Base-by-base conservation (phyloP, 2,113 vertebrate genomes). In the Gnathonemus echidnorhynchus region DNA sequence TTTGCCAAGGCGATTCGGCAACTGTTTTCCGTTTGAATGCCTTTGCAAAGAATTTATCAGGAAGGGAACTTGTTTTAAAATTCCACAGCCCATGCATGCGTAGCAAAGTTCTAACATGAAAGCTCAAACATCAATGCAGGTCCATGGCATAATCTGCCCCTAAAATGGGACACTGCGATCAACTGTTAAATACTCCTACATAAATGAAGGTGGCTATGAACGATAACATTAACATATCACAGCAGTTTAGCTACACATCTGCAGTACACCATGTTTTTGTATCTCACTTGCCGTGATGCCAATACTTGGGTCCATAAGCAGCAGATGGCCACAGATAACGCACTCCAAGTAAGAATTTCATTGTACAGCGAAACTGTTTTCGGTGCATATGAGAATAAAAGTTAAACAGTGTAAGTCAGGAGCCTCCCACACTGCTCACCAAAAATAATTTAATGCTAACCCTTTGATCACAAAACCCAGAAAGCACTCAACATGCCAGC, bases 401-500 rank as follows among this genome's bases (percentile, higher is more conserved):
- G 4, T 53, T 48, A 70, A 84, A 62, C 45, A 48, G 52, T 56
- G 24, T 1, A 53, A 85, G 88, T 86, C 56, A 87, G 85, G 17
- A 39, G 3, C 58, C 88, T 80, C 24, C 53, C 42, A 42, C 74
- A 90, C 8, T 27, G 15, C 19, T 83, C 24, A 84, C 50, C 62
- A 85, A 49, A 80, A 45, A 35, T 19, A 86, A 62, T 86, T 88
- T 24, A 88, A 90, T 87, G 35, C 13, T 39, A 53, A 19, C 27
- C 5, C 58, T 90, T 90, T 90, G 52, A 66, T 70, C 70, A 70
- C 45, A 89, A 66, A 89, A 17, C 88, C 35, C 31, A 62, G 56
- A 91, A 93, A 91, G 90, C 49, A 92, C 4, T 13, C 35, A 52
- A 80, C 0, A 42, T 66, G 46, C 91, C 91, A 93, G 86, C 39